These are phyloP conservation scores for Andrena bucephala DNA, from an alignment of 2,888 invertebrate species.

Conservation along the genomic window DNA sequence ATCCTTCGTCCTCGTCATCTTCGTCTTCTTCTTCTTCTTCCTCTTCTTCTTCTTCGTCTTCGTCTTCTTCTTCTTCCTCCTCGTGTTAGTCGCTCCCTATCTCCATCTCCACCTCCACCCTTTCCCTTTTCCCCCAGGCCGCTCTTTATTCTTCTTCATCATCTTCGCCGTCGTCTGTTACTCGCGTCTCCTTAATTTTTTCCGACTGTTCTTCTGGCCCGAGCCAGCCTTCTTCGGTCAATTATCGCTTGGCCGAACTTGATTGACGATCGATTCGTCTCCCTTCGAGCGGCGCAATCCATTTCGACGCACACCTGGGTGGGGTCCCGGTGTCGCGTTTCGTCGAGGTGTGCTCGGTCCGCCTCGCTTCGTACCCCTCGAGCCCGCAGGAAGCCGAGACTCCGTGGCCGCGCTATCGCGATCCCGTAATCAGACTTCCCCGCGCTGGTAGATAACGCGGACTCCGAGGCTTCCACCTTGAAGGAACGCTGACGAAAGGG, in stretches of 20 bases:
- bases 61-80: slow-evolving; percentile 13
- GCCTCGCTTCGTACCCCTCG: background rate
- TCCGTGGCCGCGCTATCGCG: slow-evolving; percentile 47
- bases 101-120: too few relatives aligned
- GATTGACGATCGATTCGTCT: slow-evolving; percentile 61
- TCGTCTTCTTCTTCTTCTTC: slow-evolving; percentile 35
- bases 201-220: slow-evolving; percentile 47
- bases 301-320: slow-evolving; percentile 60
- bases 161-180: slow-evolving; percentile 66
- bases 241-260: slow-evolving; percentile 66
- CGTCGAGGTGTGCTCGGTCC: slow-evolving; percentile 8
- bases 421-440: slow-evolving; percentile 37
- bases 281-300: slow-evolving; percentile 52
- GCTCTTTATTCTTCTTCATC: slow-evolving; percentile 58
- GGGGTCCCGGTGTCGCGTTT: slow-evolving; percentile 49
- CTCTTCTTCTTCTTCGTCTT: slow-evolving; percentile 47
- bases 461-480: slow-evolving; percentile 2
- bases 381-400: slow-evolving; percentile 24
- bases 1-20: slow-evolving; percentile 38
- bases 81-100: background rate
- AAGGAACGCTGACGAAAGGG: slow-evolving; percentile 43
- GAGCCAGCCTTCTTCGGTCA: slow-evolving; percentile 59
- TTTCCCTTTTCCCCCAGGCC: slow-evolving; percentile 28
- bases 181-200: slow-evolving; percentile 67
- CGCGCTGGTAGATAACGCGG: slow-evolving; percentile 36